Conservation (phyloP, 2,113 vertebrate genomes). For the Falcunculus frontatus region DNA sequence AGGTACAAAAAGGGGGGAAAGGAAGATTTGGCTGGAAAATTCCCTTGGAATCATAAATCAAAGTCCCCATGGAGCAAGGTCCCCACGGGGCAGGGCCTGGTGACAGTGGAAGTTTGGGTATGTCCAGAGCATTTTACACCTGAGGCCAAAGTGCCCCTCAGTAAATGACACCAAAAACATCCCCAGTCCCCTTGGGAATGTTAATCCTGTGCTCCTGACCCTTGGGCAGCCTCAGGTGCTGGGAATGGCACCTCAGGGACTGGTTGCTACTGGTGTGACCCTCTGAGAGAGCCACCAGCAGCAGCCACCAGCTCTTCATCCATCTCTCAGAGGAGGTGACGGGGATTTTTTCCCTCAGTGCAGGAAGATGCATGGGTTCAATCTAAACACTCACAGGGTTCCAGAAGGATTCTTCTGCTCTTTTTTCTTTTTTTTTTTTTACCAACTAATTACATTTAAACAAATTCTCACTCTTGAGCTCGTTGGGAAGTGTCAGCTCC, state of each 20-base stretch:
- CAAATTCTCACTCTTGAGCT: slow-evolving; percentile 18
- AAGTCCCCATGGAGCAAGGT: background rate
- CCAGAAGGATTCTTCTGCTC: background rate
- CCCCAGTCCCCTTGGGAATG: background rate
- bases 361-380: background rate
- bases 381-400: background rate
- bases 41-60: background rate
- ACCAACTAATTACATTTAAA: slow-evolving; percentile 28
- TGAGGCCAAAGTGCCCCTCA: rapidly evolving
- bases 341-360: background rate
- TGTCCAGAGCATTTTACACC: background rate
- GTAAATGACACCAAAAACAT: background rate
- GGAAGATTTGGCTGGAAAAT: background rate
- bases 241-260: background rate
- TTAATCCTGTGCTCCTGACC: background rate
- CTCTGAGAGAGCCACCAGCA: background rate
- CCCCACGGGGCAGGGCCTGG: rapidly evolving
- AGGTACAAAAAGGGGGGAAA: background rate
- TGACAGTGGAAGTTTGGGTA: background rate
- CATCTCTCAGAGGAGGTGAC: background rate
- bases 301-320: background rate
- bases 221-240: background rate
- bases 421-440: background rate
- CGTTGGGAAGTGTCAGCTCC: background rate
- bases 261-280: background rate